Evolutionary conservation across 2,113 vertebrate species (phyloP).

Genomic region (Otolemur garnettii): DNA sequence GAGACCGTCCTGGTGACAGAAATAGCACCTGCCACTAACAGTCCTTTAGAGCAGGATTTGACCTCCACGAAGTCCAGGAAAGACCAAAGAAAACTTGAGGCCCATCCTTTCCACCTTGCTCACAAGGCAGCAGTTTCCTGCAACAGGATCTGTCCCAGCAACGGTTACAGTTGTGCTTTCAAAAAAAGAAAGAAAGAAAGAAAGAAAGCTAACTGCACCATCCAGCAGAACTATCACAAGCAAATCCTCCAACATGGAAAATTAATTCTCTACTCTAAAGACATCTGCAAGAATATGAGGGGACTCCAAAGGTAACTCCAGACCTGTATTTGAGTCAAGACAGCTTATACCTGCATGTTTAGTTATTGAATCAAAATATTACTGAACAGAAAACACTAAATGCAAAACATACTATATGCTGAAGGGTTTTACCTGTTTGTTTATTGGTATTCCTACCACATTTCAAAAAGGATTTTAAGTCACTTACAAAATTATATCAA

Average conservation of each 20-base stretch:
- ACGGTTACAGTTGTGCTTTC: constrained; percentile 23
- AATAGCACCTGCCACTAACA: constrained; percentile 55
- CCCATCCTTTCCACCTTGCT: neutral
- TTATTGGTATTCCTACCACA: neutral
- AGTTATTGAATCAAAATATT: neutral
- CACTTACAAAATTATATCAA: neutral
- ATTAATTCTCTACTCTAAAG: neutral
- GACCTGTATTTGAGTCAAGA: neutral
- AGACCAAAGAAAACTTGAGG: constrained; percentile 18
- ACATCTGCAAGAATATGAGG: neutral
- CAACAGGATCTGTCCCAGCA: neutral
- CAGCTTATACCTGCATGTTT: neutral
- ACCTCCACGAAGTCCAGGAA: neutral
- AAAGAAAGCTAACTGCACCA: neutral
- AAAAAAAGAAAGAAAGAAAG: neutral
- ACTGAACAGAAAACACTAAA: constrained; percentile 43
- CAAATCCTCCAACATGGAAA: neutral
- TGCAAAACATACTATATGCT: neutral
- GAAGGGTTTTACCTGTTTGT: neutral
- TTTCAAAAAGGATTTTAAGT: constrained; percentile 6
- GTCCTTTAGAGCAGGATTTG: constrained; percentile 11
- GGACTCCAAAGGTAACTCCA: neutral
- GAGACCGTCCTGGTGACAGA: constrained; percentile 53
- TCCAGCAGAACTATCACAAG: neutral
- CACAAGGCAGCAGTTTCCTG: neutral